Evolutionary conservation across 2,797 vertebrate species (phyloP).

Genomic region (Megalops cyprinoides): DNA sequence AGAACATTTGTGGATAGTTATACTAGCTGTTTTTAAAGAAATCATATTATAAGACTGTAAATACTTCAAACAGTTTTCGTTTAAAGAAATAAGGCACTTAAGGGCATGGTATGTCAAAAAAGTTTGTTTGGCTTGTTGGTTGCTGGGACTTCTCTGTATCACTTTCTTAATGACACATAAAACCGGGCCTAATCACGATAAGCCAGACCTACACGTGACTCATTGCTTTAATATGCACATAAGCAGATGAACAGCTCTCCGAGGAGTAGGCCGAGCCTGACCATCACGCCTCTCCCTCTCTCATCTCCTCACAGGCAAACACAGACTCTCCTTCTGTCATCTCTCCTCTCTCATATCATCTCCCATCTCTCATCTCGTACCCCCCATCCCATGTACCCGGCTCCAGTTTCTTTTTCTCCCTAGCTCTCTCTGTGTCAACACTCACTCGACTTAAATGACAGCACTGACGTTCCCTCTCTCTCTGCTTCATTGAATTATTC

Average conservation of each 20-base stretch:
- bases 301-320: not conserved
- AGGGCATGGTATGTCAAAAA: not conserved
- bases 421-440: slow-evolving; percentile 3
- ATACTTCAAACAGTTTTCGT: not conserved
- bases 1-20: no score
- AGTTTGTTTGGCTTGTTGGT: not conserved
- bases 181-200: not conserved
- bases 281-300: not conserved
- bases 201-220: not conserved
- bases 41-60: not conserved
- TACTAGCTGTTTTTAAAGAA: not conserved
- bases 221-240: not conserved
- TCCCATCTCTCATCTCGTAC: not conserved
- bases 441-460: slow-evolving; percentile 32
- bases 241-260: not conserved
- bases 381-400: not conserved
- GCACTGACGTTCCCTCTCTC: slow-evolving; percentile 19
- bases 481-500: slow-evolving; percentile 30
- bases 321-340: slow-evolving; percentile 5
- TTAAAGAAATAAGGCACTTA: not conserved
- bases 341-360: not conserved
- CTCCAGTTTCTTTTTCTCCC: slow-evolving; percentile 1
- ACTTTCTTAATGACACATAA: not conserved
- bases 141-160: not conserved
- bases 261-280: not conserved